A percentile compares a stretch with the other conserved stretches of the same genome.
Conservation (phyloP, 1,140 invertebrate species). For the Magallana gigas region DNA sequence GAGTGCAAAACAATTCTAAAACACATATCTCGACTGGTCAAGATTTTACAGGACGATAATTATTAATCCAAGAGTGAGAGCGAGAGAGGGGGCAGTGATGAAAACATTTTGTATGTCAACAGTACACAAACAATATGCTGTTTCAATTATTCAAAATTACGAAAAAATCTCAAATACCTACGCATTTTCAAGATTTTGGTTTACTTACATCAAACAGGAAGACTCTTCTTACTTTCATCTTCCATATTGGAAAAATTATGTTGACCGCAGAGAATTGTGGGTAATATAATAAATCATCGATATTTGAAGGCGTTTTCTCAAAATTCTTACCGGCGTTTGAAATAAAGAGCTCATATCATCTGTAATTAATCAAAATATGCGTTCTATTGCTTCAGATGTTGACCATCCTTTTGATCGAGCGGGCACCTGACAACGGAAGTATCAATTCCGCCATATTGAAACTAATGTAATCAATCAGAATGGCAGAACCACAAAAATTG, state of each 20-base stretch:
- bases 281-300: not conserved
- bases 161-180: not conserved
- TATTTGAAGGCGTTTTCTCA: not conserved
- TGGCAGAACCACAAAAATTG: conserved; percentile 58
- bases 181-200: not conserved
- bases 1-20: too few species aligned
- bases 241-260: conserved; percentile 51
- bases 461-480: conserved; percentile 52
- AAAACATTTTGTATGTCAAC: too few species aligned
- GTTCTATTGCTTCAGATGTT: conserved; percentile 7
- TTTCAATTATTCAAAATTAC: too few species aligned
- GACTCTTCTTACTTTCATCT: conserved; percentile 35
- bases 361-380: not conserved
- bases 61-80: too few species aligned
- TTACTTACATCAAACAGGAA: conserved; percentile 12
- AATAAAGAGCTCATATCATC: not conserved
- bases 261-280: conserved; percentile 46
- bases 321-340: not conserved
- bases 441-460: conserved; percentile 53
- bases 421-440: conserved; percentile 67
- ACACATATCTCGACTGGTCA: too few species aligned
- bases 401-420: not conserved
- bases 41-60: too few species aligned
- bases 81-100: too few species aligned
- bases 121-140: too few species aligned